Base-by-base conservation (phyloP, 2,113 vertebrate species). In the Sardina pilchardus region DNA sequence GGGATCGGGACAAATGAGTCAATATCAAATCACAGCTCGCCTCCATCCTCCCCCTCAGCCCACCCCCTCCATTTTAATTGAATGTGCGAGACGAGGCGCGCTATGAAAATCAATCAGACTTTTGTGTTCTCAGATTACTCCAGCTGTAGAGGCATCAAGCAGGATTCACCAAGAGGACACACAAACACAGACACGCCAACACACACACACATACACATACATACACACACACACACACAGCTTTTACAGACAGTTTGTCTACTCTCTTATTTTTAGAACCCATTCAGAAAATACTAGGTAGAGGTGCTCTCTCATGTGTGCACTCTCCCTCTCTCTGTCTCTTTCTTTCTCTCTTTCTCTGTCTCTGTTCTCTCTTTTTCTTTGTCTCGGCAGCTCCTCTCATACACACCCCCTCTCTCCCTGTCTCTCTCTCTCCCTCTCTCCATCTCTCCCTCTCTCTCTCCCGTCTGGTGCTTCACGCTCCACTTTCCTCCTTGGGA, bases 171-270 rank as follows among this genome's bases (percentile, higher is more conserved):
- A 45, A n/a, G 24, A 80, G 56, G 30, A 63, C 36, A 59, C 30
- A 67, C 42, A 34, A 82, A 71, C 39, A 81, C n/a, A 19, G 36
- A 53, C 6, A 82, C 43, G 42, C 42, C 2, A 5, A 87, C 36
- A 42, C 84, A 80, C 48, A 8, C 81, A 47, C 45, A 24, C 50
- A 24, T 47, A 34, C 53, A 84, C 71, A 82, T 86, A 56, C 34
- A 81, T 53, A 90, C 44, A 44, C 30, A 81, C 78, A 34, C 78
- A 80, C 9, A 44, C 82, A 82, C 21, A 9, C 39, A 47, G 36
- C 81, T 85, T 39, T 85, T 86, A 81, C 84, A 85, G 59, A 63
- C 21, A 63, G 59, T n/a, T 63, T 63, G 24, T 26, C n/a, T 63
- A 6, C n/a, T 24, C 59, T 63, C 24, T 63, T n/a, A n/a, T 63